Evolutionary conservation across 2,797 vertebrate genomes (phyloP).

Genomic region (Menidia menidia): DNA sequence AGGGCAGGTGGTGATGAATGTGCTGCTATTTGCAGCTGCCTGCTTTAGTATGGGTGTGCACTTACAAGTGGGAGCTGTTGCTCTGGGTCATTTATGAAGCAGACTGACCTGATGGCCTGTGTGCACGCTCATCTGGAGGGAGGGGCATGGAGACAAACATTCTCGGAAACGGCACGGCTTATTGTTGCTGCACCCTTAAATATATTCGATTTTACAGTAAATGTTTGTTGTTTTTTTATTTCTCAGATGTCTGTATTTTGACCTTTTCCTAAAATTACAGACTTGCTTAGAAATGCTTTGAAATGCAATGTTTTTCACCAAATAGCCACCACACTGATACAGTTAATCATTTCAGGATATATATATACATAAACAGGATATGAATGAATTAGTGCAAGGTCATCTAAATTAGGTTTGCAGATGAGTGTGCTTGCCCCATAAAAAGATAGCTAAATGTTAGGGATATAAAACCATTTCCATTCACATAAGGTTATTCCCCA

Average conservation of each 20-base stretch:
- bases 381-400: no score
- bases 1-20: slow-evolving; percentile 72
- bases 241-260: slow-evolving; percentile 1
- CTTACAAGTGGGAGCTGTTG: slow-evolving; percentile 49
- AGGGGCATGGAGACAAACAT: slow-evolving; percentile 41
- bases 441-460: no score
- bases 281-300: no score
- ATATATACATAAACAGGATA: no score
- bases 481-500: no score
- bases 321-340: no score
- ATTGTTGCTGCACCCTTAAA: slow-evolving; percentile 3
- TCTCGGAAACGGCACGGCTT: slow-evolving; percentile 24
- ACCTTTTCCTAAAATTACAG: no score
- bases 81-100: slow-evolving; percentile 67
- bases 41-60: slow-evolving; percentile 38
- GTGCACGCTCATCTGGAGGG: slow-evolving; percentile 44
- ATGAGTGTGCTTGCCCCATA: no score
- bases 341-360: no score
- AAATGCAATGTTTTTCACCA: no score
- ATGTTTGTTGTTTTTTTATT: not conserved
- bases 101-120: slow-evolving; percentile 62
- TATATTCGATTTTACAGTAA: not conserved
- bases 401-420: no score
- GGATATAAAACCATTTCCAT: no score
- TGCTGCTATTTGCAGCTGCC: slow-evolving; percentile 70